Evolutionary conservation across 2,888 invertebrate genomes (phyloP).

Genomic region (Cyclophora punctaria): DNA sequence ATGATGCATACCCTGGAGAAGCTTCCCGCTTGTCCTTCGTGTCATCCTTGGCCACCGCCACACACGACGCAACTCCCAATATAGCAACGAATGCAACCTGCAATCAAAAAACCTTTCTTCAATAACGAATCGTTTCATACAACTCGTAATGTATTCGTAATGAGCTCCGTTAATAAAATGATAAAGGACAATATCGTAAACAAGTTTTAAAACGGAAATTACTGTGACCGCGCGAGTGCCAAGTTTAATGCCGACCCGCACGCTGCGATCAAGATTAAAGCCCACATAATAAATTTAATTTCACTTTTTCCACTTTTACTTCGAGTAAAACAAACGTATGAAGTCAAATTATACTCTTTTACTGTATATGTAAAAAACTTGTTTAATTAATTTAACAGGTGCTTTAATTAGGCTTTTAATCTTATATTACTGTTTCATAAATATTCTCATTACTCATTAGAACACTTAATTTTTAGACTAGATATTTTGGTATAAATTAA

Average conservation of each 20-base stretch:
- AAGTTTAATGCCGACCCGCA: conserved; percentile 56
- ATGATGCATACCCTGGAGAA: conserved; percentile 39
- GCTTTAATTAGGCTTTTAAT: too few relatives aligned
- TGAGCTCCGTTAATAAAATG: conserved; percentile 18
- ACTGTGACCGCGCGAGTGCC: conserved; percentile 28
- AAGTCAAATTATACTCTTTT: conserved; percentile 5
- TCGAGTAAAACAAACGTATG: conserved; percentile 28
- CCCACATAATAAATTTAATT: conserved; percentile 59
- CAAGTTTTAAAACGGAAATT: conserved; percentile 42
- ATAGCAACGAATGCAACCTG: conserved; percentile 59
- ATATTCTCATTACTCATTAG: neutral
- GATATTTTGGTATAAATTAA: too few relatives aligned
- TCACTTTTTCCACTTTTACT: conserved; percentile 70
- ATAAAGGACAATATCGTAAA: conserved; percentile 29
- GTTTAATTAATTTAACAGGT: too few relatives aligned
- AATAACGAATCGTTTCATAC: neutral
- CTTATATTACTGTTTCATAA: too few relatives aligned
- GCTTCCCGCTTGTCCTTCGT: conserved; percentile 63
- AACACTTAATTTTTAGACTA: neutral
- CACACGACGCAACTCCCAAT: conserved; percentile 50
- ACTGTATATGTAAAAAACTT: neutral
- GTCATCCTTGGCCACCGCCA: conserved; percentile 52
- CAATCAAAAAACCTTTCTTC: conserved; percentile 26
- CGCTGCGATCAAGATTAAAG: conserved; percentile 53
- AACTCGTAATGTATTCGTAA: neutral